Base-by-base conservation (phyloP, 1,140 invertebrate genomes). In the Cotesia typhae region DNA sequence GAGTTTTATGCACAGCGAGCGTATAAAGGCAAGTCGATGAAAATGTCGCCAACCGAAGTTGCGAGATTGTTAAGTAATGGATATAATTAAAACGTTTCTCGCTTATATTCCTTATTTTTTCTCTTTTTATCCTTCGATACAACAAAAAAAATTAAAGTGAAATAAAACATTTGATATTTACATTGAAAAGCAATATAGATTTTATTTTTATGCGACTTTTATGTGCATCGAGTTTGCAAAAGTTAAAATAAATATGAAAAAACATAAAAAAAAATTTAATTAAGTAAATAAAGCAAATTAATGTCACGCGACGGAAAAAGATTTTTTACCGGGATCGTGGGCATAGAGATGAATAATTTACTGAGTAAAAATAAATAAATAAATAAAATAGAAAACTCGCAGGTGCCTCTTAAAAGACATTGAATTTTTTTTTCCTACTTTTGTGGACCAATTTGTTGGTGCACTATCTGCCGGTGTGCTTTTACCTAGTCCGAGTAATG, bases 401-500 rank as follows among this genome's bases (percentile, higher is more conserved):
- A 7, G 14, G 53, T 41, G 41, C 35, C 51, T 38, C 51, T 67
- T 28, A 51, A 57, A 67, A 57, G 52, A 51, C 51, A 20, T 5
- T 28, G n/a, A 6, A 10, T 47, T 47, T 47, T 47, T 67, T 53
- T 35, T 53, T 28, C 66, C 52, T 14, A 67, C 66, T 67, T 67
- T 47, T 47, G 41, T 63, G 36, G 9, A 63, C 28, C 60, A 35
- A 35, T 63, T 38, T 63, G 55, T 68, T 28, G n/a, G 6, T 57
- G 37, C 67, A 14, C 36, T 57, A 38, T 36, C 38, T 35, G 10
- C 36, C 55, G 20, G 9, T 67, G 9, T 67, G 52, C 38, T 41
- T 68, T 20, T 55, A 35, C 66, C 38, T 14, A 20, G 4, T 67
- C 41, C 17, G 9, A 14, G 10, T 53, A 9, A 67, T 41, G 20